Conservation (phyloP, 2,797 vertebrate species). For the Trichosurus vulpecula region DNA sequence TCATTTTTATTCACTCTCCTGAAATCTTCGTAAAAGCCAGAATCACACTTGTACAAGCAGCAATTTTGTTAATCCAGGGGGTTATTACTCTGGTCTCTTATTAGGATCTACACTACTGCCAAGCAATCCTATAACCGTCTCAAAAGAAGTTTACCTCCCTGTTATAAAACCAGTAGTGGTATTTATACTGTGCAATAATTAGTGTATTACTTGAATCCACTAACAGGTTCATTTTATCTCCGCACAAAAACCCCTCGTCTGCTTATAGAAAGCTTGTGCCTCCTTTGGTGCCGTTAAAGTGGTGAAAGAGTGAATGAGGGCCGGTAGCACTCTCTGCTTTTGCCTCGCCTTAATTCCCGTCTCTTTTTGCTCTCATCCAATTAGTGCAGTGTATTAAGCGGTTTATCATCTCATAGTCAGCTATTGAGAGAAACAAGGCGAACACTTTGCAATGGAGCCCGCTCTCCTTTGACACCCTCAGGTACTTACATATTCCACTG, state of each 20-base stretch:
- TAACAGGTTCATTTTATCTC: conserved; percentile 91
- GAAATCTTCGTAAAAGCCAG: conserved; percentile 88
- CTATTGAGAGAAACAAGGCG: conserved; percentile 99
- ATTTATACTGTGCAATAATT: conserved; percentile 92
- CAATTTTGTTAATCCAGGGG: conserved; percentile 89
- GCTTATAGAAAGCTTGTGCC: conserved; percentile 94
- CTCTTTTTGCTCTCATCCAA: conserved; percentile 99
- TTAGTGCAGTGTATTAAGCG: conserved; percentile 99
- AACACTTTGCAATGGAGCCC: conserved; percentile 99
- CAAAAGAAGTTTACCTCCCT: conserved; percentile 92
- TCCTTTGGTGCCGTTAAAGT: conserved; percentile 90
- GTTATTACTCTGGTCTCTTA: conserved; percentile 89
- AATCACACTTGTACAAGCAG: conserved; percentile 89
- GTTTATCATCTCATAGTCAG: conserved; percentile 99
- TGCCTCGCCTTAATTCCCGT: conserved; percentile 98
- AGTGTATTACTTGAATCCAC: conserved; percentile 91
- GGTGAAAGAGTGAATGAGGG: conserved; percentile 95
- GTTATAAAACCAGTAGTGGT: conserved; percentile 90
- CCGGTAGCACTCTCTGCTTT: conserved; percentile 94
- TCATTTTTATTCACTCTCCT: conserved; percentile 87
- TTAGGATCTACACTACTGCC: conserved; percentile 89
- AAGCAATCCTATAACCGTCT: conserved; percentile 91
- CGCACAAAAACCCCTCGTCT: conserved; percentile 89
- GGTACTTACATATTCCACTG: conserved; percentile 98
- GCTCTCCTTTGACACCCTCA: conserved; percentile 99